Conservation (phyloP, 2,888 invertebrate genomes). For the Cryptocephalus primarius region DNA sequence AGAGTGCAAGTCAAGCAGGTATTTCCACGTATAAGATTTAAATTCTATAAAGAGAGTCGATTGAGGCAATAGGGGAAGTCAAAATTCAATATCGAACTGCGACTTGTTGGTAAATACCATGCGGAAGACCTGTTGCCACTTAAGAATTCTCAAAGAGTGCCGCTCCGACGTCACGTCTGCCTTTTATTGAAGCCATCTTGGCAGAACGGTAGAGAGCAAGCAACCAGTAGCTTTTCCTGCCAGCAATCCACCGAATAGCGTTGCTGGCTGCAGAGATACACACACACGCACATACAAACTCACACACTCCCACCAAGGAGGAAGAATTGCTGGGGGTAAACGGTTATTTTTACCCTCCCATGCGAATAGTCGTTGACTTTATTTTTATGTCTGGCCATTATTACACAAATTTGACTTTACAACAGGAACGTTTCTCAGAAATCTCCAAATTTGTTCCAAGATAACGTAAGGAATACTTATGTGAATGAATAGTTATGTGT, state of each 20-base stretch:
- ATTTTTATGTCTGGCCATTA: slow-evolving; percentile 22
- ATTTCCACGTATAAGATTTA: slow-evolving; percentile 7
- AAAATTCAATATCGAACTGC: slow-evolving; percentile 29
- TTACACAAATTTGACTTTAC: slow-evolving; percentile 23
- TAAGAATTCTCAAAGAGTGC: slow-evolving; percentile 30
- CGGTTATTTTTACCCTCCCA: slow-evolving; percentile 17
- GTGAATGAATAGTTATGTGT: slow-evolving; percentile 2
- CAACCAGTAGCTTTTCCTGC: slow-evolving; percentile 26
- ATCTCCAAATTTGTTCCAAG: slow-evolving; percentile 14
- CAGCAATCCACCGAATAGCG: slow-evolving; percentile 28
- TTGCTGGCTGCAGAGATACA: slow-evolving; percentile 18
- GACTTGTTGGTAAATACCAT: slow-evolving; percentile 27
- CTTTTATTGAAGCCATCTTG: slow-evolving; percentile 35
- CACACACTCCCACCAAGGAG: slow-evolving; percentile 5
- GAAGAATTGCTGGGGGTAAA: slow-evolving; percentile 24
- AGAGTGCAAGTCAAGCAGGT: too few relatives aligned
- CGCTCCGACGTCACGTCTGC: slow-evolving; percentile 32
- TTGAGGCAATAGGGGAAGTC: slow-evolving; percentile 19
- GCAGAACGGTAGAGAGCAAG: slow-evolving; percentile 21
- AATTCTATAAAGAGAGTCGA: slow-evolving; percentile 11
- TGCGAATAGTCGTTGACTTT: slow-evolving; percentile 16
- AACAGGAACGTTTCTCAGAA: slow-evolving; percentile 14
- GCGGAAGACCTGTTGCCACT: slow-evolving; percentile 32
- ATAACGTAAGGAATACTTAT: slow-evolving; percentile 13
- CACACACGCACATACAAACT: too few relatives aligned